Percentiles rank a stretch among this genome's conserved stretches.
These are phyloP conservation scores for Aphaenogaster ashmeadi DNA, from an alignment of 1,140 invertebrate species.

Conservation along the genomic window DNA sequence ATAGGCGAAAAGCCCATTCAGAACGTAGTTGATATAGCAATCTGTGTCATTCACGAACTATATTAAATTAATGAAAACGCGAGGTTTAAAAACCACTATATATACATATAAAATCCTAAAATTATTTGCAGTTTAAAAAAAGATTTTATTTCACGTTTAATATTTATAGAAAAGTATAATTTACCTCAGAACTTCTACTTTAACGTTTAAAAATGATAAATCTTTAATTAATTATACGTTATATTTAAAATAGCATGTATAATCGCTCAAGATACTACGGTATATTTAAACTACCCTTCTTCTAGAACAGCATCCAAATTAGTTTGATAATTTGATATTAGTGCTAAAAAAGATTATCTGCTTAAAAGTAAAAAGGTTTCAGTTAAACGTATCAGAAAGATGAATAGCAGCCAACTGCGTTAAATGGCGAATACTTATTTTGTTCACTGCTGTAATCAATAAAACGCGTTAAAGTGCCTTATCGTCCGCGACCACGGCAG, in stretches of 20 bases:
- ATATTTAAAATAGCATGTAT: not conserved
- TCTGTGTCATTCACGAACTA: not conserved
- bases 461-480: constrained; percentile 49
- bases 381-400: not conserved
- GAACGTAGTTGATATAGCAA: not conserved
- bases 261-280: not conserved
- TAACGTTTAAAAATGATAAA: not conserved
- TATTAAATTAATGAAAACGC: not conserved
- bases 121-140: not conserved
- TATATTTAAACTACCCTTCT: constrained; percentile 9
- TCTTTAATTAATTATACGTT: not conserved
- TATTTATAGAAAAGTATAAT: not conserved
- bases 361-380: not conserved
- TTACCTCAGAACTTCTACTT: not conserved
- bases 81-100: not conserved
- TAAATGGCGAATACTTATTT: constrained; percentile 21
- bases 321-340: constrained; percentile 17
- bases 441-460: constrained; percentile 39
- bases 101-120: not conserved
- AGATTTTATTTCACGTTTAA: not conserved
- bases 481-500: constrained; percentile 21
- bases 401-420: not conserved
- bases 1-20: constrained; percentile 2
- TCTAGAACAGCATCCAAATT: not conserved
- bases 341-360: not conserved